phyloP scores from a whole-genome alignment of 2,113 vertebrate genomes.

The Archilochus colubris region DNA sequence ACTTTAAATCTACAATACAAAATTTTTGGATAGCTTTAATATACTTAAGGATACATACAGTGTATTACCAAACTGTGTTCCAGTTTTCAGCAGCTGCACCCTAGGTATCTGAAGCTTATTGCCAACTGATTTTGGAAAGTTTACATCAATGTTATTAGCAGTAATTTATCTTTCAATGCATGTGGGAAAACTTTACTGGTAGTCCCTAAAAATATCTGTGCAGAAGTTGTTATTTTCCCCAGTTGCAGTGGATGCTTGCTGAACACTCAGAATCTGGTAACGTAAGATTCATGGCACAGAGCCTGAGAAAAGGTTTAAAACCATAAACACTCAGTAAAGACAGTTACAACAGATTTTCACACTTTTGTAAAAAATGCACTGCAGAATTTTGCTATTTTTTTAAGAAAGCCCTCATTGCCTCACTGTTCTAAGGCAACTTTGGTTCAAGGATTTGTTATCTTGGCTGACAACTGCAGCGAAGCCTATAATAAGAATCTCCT shows the following conservation, averaged over 20 bases:
- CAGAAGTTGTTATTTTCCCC: background rate
- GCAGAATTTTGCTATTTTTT: background rate
- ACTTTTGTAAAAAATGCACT: background rate
- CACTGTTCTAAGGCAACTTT: conserved; percentile 32
- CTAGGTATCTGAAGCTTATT: background rate
- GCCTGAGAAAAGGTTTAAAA: conserved; percentile 45
- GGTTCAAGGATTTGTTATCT: conserved; percentile 52
- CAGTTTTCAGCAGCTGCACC: background rate
- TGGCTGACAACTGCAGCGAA: conserved; percentile 55
- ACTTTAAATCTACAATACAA: background rate
- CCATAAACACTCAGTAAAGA: conserved; percentile 39
- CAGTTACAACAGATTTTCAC: conserved; percentile 45
- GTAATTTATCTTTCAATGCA: background rate
- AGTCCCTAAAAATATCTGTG: background rate
- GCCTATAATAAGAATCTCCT: conserved; percentile 60
- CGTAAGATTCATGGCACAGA: conserved; percentile 1
- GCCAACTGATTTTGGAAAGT: background rate
- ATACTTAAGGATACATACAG: background rate
- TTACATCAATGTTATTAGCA: background rate
- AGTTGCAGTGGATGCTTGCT: accelerated
- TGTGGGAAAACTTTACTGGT: background rate
- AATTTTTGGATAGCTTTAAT: background rate
- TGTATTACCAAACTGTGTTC: background rate
- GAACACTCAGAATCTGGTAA: background rate
- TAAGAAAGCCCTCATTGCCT: conserved; percentile 25